Percentiles rank a stretch among this genome's conserved stretches.
Evolutionary conservation across 64 coral and sea anemone genomes (phyloP).

Genomic region (Montipora sp.): DNA sequence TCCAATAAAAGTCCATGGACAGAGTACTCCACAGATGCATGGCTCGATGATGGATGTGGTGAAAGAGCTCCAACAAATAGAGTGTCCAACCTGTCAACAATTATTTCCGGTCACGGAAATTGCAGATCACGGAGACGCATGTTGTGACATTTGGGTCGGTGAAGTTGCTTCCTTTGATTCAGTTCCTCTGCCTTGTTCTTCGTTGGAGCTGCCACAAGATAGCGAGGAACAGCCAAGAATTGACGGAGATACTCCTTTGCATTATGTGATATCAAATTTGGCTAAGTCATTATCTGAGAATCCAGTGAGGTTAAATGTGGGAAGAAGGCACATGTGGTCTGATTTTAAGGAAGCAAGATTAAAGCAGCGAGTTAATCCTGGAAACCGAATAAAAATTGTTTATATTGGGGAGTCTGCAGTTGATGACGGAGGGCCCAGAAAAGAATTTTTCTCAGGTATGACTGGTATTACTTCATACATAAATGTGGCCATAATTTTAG

Average conservation of each 20-base stretch:
- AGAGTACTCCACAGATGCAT: not conserved
- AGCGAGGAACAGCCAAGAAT: not conserved
- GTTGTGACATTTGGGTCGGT: not conserved
- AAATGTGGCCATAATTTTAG: not conserved
- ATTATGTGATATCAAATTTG: not conserved
- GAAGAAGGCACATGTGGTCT: conserved; percentile 35
- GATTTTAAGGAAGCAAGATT: conserved; percentile 28
- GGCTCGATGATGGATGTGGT: not conserved
- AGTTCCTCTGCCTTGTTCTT: not conserved
- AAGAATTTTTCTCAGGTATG: not conserved
- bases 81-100: not conserved
- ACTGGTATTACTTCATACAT: not conserved
- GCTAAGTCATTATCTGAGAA: not conserved
- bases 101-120: not conserved
- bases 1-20: not conserved
- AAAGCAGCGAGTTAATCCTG: not conserved
- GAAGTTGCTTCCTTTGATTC: not conserved
- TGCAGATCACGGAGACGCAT: not conserved
- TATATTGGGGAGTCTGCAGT: not conserved
- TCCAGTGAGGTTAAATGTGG: conserved; percentile 17
- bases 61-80: not conserved
- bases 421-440: not conserved
- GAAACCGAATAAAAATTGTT: not conserved
- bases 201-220: not conserved
- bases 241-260: not conserved